Conservation (phyloP, 2,113 vertebrate genomes). For the Herpailurus yagouaroundi region DNA sequence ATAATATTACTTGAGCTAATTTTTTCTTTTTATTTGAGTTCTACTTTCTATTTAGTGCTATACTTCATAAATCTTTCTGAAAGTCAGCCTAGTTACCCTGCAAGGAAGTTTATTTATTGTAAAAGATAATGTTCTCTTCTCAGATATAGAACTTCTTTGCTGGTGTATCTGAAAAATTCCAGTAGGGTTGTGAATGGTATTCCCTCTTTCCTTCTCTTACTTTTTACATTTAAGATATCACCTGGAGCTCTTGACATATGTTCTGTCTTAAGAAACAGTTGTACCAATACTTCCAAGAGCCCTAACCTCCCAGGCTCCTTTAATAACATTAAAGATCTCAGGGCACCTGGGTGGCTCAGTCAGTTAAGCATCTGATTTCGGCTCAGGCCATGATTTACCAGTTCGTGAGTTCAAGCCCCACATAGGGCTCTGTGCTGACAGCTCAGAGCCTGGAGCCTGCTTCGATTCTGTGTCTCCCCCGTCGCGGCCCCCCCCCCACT, state of each 20-base stretch:
- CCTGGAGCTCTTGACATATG: neutral
- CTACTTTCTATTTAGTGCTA: neutral
- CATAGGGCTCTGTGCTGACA: too few species aligned
- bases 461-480: too few species aligned
- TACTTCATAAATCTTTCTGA: slow-evolving; percentile 44
- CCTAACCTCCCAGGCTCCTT: neutral
- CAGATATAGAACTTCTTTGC: slow-evolving; percentile 28
- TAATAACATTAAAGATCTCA: slow-evolving; percentile 14
- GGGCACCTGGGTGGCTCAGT: too few species aligned
- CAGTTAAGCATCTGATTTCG: too few species aligned
- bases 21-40: slow-evolving; percentile 58
- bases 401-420: too few species aligned
- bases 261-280: neutral
- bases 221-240: neutral
- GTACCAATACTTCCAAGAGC: neutral
- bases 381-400: too few species aligned
- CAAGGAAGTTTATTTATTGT: slow-evolving; percentile 61
- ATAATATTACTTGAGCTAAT: neutral
- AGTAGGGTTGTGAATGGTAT: neutral
- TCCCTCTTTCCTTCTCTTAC: neutral
- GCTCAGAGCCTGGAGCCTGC: too few species aligned
- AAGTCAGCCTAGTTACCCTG: slow-evolving; percentile 53
- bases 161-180: neutral
- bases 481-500: too few species aligned
- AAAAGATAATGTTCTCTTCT: slow-evolving; percentile 60